These are phyloP conservation scores for Pteronotus mesoamericanus DNA, from an alignment of 2,797 vertebrate species.

Conservation along the genomic window DNA sequence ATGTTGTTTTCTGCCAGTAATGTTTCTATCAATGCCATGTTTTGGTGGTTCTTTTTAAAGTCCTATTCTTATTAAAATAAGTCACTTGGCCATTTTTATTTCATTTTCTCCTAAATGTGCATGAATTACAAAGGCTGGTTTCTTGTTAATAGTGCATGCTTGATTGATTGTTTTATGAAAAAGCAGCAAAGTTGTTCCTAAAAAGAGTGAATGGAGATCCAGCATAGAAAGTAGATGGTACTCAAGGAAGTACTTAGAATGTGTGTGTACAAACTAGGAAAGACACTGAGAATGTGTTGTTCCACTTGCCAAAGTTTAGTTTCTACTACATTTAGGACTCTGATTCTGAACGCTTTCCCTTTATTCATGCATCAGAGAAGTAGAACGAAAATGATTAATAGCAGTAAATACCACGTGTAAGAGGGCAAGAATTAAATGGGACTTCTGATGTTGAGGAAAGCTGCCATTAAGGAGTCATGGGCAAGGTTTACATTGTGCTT, in stretches of 20 bases:
- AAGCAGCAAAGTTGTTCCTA: slow-evolving; percentile 8
- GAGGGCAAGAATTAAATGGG: background rate
- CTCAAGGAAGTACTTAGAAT: background rate
- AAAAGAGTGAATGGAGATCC: slow-evolving; percentile 26
- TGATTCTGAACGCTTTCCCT: slow-evolving; percentile 19
- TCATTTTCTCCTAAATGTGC: slow-evolving; percentile 20
- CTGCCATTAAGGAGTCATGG: background rate
- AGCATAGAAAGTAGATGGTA: background rate
- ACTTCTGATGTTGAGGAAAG: background rate
- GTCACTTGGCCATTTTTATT: background rate
- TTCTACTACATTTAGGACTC: background rate
- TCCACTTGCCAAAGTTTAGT: background rate
- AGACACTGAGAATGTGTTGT: background rate
- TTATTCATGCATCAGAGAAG: background rate
- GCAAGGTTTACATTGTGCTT: background rate
- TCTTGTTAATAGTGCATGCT: slow-evolving; percentile 1
- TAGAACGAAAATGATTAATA: background rate
- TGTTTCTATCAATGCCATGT: background rate
- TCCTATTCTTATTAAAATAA: slow-evolving; percentile 35
- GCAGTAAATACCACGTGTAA: background rate
- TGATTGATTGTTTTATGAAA: slow-evolving; percentile 9
- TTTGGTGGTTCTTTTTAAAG: slow-evolving; percentile 29
- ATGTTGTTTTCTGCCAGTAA: slow-evolving; percentile 11
- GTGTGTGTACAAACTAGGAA: background rate
- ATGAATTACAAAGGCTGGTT: background rate